Evolutionary conservation across 2,797 vertebrate species (phyloP).

Genomic region (Uromys caudimaculatus): DNA sequence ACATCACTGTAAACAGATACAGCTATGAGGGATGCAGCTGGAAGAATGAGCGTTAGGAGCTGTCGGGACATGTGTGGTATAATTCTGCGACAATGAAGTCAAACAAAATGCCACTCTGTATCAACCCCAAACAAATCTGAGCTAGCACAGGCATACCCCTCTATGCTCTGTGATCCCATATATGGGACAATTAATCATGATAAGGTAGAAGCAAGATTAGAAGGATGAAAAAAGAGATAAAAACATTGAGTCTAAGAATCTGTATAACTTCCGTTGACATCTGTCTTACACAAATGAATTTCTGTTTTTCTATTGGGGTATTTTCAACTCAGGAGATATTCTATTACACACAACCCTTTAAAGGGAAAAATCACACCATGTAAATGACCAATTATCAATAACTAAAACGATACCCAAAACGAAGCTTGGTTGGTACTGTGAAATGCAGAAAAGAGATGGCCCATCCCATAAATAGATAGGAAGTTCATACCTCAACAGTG

Average conservation of each 20-base stretch:
- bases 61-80: fast-evolving
- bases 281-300: background rate
- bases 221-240: background rate
- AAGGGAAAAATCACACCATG: background rate
- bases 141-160: background rate
- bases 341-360: background rate
- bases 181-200: background rate
- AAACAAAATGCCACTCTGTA: fast-evolving
- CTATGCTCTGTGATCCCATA: background rate
- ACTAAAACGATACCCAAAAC: background rate
- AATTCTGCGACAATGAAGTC: background rate
- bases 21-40: fast-evolving
- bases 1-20: background rate
- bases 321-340: background rate
- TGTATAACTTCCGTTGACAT: background rate
- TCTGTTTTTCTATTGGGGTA: background rate
- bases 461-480: background rate
- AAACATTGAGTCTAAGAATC: background rate
- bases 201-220: background rate
- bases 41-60: background rate
- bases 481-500: background rate
- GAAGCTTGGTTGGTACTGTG: background rate
- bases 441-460: background rate
- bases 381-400: background rate
- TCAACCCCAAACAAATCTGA: background rate